Conservation (phyloP, 2,797 vertebrate genomes). For the Myotis daubentonii region DNA sequence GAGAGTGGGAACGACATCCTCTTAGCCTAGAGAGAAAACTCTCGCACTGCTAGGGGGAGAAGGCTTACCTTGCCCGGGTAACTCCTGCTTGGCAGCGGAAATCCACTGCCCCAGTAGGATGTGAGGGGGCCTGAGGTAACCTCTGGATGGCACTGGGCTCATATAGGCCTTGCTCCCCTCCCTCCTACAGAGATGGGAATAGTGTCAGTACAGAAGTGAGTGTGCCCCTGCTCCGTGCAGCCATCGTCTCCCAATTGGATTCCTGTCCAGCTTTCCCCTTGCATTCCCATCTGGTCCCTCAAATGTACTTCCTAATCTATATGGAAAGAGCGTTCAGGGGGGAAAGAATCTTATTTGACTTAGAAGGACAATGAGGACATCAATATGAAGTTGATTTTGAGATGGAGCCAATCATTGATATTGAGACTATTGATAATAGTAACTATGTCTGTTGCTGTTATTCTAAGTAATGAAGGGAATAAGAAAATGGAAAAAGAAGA, state of each 20-base stretch:
- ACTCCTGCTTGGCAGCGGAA: not conserved
- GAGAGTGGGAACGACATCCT: not conserved
- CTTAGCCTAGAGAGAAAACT: not conserved
- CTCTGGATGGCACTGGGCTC: not conserved
- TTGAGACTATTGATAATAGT: not conserved
- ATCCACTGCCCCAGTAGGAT: not conserved
- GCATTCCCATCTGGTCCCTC: not conserved
- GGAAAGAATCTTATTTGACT: not conserved
- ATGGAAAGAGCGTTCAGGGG: not conserved
- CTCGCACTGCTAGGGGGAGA: not conserved
- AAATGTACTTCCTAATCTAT: not conserved
- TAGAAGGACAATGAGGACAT: not conserved
- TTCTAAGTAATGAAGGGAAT: not conserved
- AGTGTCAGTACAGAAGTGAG: rapidly evolving
- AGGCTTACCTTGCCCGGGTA: not conserved
- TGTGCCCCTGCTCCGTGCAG: not conserved
- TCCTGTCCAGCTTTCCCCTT: not conserved
- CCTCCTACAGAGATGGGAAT: not conserved
- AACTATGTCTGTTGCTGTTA: not conserved
- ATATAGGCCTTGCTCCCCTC: not conserved
- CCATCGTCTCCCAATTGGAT: not conserved
- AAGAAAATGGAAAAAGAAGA: not conserved
- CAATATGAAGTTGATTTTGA: not conserved
- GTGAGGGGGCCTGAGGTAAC: not conserved
- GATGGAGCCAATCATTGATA: not conserved